Evolutionary conservation across 1,140 invertebrate species (phyloP), one percentile per base, ranked within the genome.

Genomic region (Manduca sexta): DNA sequence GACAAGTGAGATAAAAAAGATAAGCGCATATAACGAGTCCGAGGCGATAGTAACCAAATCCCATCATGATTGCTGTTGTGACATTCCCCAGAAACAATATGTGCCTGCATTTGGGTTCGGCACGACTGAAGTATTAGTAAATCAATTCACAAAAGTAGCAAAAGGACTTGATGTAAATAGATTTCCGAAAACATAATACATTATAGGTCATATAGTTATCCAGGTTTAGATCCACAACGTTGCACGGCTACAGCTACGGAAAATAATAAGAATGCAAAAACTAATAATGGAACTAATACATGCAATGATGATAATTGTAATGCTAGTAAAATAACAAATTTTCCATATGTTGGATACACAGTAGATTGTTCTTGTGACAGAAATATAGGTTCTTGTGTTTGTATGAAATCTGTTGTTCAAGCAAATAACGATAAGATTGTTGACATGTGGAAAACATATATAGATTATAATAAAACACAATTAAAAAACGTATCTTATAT

Each of bases 281-380:
- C 3, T 13, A 30, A 42, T 15, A 18, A 35, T 40, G 34, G n/a
- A 11, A 8, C 16, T 10, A 18, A n/a, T 16, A 18, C 8, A 18
- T n/a, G n/a, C n/a, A n/a, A n/a, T n/a, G 11, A 11, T 40, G 18
- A n/a, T 3, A 40, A 15, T 5, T 2, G 2, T 13, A 43, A 30
- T 30, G 21, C 12, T 30, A 31, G 5, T 31, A 15, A 8, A 10
- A 12, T 11, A n/a, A n/a, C n/a, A 13, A 33, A 31, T 14, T 7
- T 42, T 17, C 67, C 73, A 12, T 77, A 75, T 47, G 59, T 77
- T 30, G 74, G 77, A 2, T 72, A 59, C 45, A 84, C 74, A 6
- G 47, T 80, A 33, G 70, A 71, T 52, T 80, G 71, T 67, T 55
- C 61, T 37, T 80, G 76, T 57, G 60, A 77, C 40, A 48, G 42